Conservation (phyloP, 2,888 invertebrate species). For the Acleris holmiana region DNA sequence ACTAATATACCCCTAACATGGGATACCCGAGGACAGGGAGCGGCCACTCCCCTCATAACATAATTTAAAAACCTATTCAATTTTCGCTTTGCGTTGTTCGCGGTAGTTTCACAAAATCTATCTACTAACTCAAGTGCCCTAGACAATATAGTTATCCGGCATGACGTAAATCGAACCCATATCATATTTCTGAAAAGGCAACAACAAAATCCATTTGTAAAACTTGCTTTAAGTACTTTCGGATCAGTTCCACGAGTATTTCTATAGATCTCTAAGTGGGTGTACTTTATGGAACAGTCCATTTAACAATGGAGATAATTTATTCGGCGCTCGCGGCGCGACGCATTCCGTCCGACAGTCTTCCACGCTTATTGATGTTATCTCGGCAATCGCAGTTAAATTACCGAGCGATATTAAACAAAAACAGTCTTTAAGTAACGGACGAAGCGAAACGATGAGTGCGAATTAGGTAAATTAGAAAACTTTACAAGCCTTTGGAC, state of each 20-base stretch:
- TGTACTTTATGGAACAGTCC: conserved; percentile 21
- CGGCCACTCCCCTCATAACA: conserved; percentile 12
- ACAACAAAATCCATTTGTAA: conserved; percentile 23
- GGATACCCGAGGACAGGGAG: conserved; percentile 22
- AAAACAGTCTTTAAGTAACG: conserved; percentile 60
- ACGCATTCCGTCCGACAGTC: conserved; percentile 36
- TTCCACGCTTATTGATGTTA: conserved; percentile 48
- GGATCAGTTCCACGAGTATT: conserved; percentile 1
- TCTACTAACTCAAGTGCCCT: neutral
- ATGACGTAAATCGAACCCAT: no score
- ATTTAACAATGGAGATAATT: conserved; percentile 31
- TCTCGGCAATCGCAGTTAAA: conserved; percentile 58
- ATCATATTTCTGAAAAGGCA: conserved; percentile 8
- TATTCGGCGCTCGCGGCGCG: conserved; percentile 17
- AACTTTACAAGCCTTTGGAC: conserved; percentile 79
- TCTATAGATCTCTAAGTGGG: conserved; percentile 10
- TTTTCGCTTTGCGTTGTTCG: conserved; percentile 10
- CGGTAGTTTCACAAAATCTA: conserved; percentile 6
- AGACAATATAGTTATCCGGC: neutral
- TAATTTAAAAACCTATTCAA: conserved; percentile 13
- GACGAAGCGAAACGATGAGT: conserved; percentile 61
- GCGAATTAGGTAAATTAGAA: conserved; percentile 81
- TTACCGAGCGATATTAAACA: conserved; percentile 57
- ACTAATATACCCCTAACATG: conserved; percentile 32
- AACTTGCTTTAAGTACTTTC: conserved; percentile 8